Conservation (phyloP, 2,797 vertebrate species). For the Coracias cyanogaster region DNA sequence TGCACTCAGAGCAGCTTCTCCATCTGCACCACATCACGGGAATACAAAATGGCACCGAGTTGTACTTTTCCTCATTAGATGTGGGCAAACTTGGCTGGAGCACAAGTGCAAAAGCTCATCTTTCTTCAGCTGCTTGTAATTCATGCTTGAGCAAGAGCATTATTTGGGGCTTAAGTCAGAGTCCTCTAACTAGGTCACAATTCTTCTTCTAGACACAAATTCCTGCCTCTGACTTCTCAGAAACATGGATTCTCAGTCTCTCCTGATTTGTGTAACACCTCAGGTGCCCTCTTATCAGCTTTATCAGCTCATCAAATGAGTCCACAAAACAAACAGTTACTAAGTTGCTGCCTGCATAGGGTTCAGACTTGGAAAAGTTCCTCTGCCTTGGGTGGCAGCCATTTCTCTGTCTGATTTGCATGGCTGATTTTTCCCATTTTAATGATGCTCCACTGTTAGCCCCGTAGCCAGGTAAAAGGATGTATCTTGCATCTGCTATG, state of each 20-base stretch:
- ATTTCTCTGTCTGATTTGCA: conserved; percentile 10
- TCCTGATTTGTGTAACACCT: conserved; percentile 47
- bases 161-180: conserved; percentile 68
- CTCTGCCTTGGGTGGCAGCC: conserved; percentile 11
- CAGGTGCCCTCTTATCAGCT: conserved; percentile 46
- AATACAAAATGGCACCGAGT: conserved; percentile 29
- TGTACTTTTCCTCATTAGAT: conserved; percentile 32
- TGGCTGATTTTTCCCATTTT: neutral
- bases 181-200: conserved; percentile 62
- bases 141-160: conserved; percentile 71
- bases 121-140: conserved; percentile 71
- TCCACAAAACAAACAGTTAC: conserved; percentile 35
- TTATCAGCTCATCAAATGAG: conserved; percentile 41
- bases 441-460: neutral
- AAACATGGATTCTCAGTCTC: neutral
- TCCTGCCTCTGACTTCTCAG: conserved; percentile 34
- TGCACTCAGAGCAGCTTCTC: neutral
- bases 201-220: conserved; percentile 48
- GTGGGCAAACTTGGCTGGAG: conserved; percentile 63
- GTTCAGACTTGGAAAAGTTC: conserved; percentile 40
- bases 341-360: conserved; percentile 25
- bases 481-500: neutral
- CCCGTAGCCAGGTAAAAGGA: neutral
- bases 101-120: conserved; percentile 51
- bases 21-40: neutral